Evolutionary conservation across 23 tunicate species (phyloP), one percentile per base, ranked within the genome.

Genomic region (Clavelina lepadiformis): DNA sequence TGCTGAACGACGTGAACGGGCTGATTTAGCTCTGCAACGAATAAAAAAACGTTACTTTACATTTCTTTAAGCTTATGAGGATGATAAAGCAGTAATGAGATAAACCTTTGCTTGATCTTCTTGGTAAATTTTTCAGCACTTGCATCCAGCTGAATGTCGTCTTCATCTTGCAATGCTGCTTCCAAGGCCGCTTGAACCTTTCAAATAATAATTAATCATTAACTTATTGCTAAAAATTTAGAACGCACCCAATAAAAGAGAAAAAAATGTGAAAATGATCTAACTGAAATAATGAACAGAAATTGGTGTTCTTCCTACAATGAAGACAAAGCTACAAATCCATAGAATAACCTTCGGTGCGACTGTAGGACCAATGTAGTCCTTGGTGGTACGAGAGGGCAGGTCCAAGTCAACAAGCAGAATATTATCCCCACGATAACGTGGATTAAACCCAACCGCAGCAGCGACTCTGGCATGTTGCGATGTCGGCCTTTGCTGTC

Each of bases 181-280:
- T 89, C 83, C 38, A 89, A 64, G 1, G 97, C 97, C 0, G 97
- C 97, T 75, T 89, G 97, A 11, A 89, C 97, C 97, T 89, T 28
- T n/a, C n/a, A n/a, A n/a, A n/a, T n/a, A n/a, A n/a, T n/a, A n/a
- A n/a, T n/a, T 5, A 61, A n/a, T 55, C n/a, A 49, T 27, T 30
- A 33, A 49, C 30, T 13, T 7, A 61, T 8, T 27, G 61, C 20
- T 55, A 13, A 8, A 8, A 13, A 55, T 19, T 55, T 18, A 21
- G 20, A 13, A 13, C n/a, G n/a, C n/a, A n/a, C 18, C n/a, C n/a
- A n/a, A n/a, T n/a, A n/a, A n/a, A n/a, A n/a, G n/a, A n/a, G n/a
- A 46, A n/a, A 0, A n/a, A 46, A 46, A 46, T 46, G 20, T 19
- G 20, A 0, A 19, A n/a, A 46, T 46, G 0, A 46, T 19, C n/a